phyloP scores from a whole-genome alignment of 2,888 invertebrate species.

The Drosophila demipolita region DNA sequence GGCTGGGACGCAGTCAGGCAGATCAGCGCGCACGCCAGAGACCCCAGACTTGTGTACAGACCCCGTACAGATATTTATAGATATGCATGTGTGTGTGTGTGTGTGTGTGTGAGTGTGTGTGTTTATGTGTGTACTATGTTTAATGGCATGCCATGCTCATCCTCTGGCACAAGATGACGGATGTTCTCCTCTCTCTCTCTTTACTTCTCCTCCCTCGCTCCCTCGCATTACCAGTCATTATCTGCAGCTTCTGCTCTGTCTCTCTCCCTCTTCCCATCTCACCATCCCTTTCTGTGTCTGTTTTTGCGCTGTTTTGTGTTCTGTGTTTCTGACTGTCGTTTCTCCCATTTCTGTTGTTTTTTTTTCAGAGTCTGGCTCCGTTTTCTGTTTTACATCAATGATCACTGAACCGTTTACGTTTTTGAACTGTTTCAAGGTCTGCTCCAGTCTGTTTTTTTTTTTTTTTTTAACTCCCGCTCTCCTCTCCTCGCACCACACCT shows the following conservation, averaged over 20 bases:
- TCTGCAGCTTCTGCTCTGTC: conserved; percentile 36
- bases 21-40: conserved; percentile 79
- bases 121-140: conserved; percentile 8
- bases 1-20: conserved; percentile 72
- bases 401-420: conserved; percentile 85
- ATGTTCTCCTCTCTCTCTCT: conserved; percentile 56
- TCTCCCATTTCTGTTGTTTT: conserved; percentile 52
- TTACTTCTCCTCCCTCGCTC: conserved; percentile 16
- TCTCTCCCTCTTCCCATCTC: conserved; percentile 24
- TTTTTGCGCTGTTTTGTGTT: conserved; percentile 34
- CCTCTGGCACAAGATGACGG: conserved; percentile 72
- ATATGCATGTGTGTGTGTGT: neutral
- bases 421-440: conserved; percentile 85
- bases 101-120: neutral
- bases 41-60: conserved; percentile 14
- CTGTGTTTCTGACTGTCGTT: conserved; percentile 42
- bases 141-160: conserved; percentile 54
- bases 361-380: conserved; percentile 44
- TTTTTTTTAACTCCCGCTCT: neutral
- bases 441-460: conserved; percentile 49
- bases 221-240: conserved; percentile 18
- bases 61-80: conserved; percentile 34
- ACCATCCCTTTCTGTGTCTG: conserved; percentile 30
- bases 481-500: conserved; percentile 6
- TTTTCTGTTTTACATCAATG: conserved; percentile 81